Conservation (phyloP, 2,797 vertebrate species). For the Enteromius trimaculatus region DNA sequence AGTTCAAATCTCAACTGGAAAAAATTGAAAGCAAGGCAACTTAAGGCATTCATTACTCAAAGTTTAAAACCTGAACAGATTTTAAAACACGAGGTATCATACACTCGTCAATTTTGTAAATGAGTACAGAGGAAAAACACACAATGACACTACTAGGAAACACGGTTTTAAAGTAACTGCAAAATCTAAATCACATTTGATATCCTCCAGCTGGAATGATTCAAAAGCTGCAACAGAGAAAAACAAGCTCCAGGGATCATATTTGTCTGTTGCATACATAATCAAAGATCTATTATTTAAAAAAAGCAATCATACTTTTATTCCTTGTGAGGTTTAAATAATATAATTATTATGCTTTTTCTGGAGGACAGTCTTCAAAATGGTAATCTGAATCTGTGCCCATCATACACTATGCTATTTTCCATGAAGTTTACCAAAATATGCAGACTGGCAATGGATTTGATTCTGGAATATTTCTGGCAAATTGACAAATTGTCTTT, state of each 20-base stretch:
- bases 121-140: background rate
- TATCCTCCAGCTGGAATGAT: background rate
- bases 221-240: background rate
- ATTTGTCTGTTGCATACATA: background rate
- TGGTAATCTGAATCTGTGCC: background rate
- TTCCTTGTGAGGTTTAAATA: background rate
- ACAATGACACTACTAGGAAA: background rate
- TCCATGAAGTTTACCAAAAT: background rate
- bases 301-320: background rate
- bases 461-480: background rate
- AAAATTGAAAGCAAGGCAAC: background rate
- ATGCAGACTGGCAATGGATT: background rate
- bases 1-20: no score
- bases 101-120: background rate
- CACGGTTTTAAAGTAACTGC: background rate
- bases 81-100: background rate
- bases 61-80: background rate
- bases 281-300: background rate
- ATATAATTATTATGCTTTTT: background rate
- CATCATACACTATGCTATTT: background rate
- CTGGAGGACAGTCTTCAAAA: background rate
- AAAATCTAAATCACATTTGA: background rate
- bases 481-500: background rate
- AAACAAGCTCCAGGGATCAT: background rate
- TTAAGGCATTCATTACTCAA: background rate